A percentile compares a stretch with the other conserved stretches of the same genome.
These are phyloP conservation scores for Tyto alba DNA, from an alignment of 2,113 vertebrate genomes.

Conservation along the genomic window DNA sequence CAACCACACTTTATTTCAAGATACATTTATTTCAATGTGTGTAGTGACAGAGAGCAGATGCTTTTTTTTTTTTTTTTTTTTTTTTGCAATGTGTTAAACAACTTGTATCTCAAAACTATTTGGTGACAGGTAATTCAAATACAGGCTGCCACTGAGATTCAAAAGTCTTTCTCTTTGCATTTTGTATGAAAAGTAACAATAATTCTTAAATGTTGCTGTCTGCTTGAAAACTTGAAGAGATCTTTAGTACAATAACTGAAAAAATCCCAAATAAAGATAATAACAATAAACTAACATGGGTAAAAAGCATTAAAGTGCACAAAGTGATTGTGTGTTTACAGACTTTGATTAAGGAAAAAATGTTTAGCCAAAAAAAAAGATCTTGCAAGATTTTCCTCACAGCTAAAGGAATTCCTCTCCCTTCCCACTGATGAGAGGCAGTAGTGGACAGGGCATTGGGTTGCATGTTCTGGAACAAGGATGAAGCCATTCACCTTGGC, in stretches of 20 bases:
- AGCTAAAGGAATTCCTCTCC: not conserved
- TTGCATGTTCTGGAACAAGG: not conserved
- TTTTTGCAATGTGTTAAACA: not conserved
- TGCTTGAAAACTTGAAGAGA: not conserved
- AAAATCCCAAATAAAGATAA: not conserved
- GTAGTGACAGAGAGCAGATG: not conserved
- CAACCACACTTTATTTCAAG: not conserved
- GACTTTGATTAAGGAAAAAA: not conserved
- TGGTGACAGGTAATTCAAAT: not conserved
- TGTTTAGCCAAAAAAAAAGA: accelerated
- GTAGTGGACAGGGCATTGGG: not conserved
- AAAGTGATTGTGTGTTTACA: not conserved
- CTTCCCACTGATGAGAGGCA: not conserved
- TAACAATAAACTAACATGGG: not conserved
- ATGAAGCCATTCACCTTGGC: not conserved
- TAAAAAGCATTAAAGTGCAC: not conserved
- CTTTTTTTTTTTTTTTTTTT: not conserved
- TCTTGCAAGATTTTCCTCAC: not conserved
- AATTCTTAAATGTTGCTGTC: not conserved
- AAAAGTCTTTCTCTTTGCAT: not conserved
- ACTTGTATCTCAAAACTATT: not conserved
- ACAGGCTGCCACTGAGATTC: not conserved
- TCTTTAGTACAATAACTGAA: not conserved
- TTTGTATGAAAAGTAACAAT: not conserved
- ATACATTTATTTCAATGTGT: not conserved